Percentiles rank a stretch among this genome's conserved stretches.
These are phyloP conservation scores for Pedionomus torquatus DNA, from an alignment of 2,113 vertebrate species.

Conservation along the genomic window DNA sequence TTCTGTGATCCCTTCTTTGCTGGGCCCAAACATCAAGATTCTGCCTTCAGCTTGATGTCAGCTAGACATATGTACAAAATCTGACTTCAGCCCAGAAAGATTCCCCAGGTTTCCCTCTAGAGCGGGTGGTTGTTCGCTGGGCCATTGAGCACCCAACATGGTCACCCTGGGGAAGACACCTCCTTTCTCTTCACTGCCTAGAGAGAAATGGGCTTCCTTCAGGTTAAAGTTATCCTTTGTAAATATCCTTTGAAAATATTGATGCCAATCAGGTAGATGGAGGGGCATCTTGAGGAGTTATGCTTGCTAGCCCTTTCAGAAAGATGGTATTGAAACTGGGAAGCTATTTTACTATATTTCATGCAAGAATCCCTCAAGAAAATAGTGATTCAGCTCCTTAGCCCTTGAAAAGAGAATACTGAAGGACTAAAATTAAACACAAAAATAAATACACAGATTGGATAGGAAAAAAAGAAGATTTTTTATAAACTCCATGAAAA, in stretches of 20 bases:
- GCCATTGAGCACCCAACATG: background rate
- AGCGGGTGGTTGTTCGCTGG: background rate
- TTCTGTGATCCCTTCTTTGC: background rate
- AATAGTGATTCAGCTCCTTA: slow-evolving; percentile 9
- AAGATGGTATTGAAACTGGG: background rate
- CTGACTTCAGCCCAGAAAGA: background rate
- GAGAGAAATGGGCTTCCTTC: background rate
- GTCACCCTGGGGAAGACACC: background rate
- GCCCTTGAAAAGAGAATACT: background rate
- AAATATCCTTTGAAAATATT: background rate
- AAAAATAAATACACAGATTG: slow-evolving; percentile 11
- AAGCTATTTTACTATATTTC: background rate
- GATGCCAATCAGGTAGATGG: background rate
- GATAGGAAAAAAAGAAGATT: background rate
- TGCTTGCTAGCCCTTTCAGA: background rate
- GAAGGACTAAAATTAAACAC: background rate
- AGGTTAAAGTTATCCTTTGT: background rate
- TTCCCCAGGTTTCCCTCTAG: background rate
- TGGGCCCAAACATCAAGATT: background rate
- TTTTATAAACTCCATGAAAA: background rate
- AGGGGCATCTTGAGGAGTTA: background rate
- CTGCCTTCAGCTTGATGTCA: background rate
- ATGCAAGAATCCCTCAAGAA: background rate
- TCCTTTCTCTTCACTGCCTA: background rate
- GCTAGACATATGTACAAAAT: background rate